Conservation (phyloP, 2,888 invertebrate genomes). For the Erebia epiphron region DNA sequence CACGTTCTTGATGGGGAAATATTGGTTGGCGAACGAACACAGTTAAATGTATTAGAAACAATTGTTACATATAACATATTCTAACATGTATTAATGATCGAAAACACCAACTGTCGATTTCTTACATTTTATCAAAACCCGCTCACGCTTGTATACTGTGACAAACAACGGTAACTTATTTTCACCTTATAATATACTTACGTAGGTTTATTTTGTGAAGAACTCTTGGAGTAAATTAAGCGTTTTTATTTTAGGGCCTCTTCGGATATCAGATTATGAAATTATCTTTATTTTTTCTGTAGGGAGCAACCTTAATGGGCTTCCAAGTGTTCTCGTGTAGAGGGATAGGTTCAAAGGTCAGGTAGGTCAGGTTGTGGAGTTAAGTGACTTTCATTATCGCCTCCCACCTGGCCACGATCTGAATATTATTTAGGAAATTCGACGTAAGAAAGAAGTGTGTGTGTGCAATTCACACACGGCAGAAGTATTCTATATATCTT, state of each 20-base stretch:
- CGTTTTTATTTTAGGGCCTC: slow-evolving; percentile 9
- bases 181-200: slow-evolving; percentile 15
- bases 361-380: no score
- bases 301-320: slow-evolving; percentile 2
- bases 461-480: no score
- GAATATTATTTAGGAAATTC: background rate
- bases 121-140: background rate
- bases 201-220: slow-evolving; percentile 16
- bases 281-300: slow-evolving; percentile 5
- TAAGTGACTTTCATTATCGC: background rate
- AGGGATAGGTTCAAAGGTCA: background rate
- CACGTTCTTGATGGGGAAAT: no score
- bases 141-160: slow-evolving; percentile 1
- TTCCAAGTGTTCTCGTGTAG: background rate
- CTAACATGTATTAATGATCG: no score
- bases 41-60: no score
- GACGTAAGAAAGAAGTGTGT: no score
- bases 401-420: background rate
- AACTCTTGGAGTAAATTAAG: slow-evolving; percentile 24
- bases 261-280: slow-evolving; percentile 3
- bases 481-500: no score
- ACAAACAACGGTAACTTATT: background rate
- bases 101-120: no score
- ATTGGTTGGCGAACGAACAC: no score
- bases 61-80: no score